Conservation (phyloP, 2,888 invertebrate species). For the Lochmaea capreae region DNA sequence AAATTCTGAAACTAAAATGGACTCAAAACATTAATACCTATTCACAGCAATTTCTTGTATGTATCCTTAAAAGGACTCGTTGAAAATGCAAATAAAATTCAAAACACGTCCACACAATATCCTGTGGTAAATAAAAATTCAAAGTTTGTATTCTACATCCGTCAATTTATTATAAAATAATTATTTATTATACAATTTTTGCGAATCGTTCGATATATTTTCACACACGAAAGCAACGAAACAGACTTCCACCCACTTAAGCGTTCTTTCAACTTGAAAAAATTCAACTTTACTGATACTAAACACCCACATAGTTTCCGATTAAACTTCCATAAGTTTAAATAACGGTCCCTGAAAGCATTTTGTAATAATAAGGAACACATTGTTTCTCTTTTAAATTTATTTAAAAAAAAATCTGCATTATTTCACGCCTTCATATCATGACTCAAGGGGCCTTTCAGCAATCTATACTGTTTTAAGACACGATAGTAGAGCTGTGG, state of each 20-base stretch:
- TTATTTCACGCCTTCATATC: slow-evolving; percentile 8
- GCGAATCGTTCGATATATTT: neutral
- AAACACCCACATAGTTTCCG: neutral
- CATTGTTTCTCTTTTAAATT: slow-evolving; percentile 1
- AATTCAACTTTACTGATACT: neutral
- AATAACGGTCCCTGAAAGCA: slow-evolving; percentile 4
- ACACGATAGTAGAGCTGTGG: neutral
- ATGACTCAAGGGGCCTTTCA: slow-evolving; percentile 2
- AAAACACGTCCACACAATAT: neutral
- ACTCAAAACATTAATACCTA: too few relatives aligned
- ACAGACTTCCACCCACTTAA: neutral
- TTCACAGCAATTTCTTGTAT: too few relatives aligned
- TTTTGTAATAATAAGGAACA: slow-evolving; percentile 8
- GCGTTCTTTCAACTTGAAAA: neutral
- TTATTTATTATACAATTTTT: neutral
- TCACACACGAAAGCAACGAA: too few relatives aligned
- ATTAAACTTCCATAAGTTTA: neutral
- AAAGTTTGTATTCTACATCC: neutral
- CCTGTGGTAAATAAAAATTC: neutral
- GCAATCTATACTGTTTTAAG: slow-evolving; percentile 9
- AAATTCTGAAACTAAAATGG: too few relatives aligned
- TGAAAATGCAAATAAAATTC: neutral
- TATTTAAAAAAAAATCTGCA: neutral
- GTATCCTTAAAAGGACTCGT: too few relatives aligned
- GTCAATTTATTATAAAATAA: neutral